Evolutionary conservation across 2,113 vertebrate genomes (phyloP), one percentile per base, ranked within the genome.

Genomic region (Crotophaga sulcirostris): DNA sequence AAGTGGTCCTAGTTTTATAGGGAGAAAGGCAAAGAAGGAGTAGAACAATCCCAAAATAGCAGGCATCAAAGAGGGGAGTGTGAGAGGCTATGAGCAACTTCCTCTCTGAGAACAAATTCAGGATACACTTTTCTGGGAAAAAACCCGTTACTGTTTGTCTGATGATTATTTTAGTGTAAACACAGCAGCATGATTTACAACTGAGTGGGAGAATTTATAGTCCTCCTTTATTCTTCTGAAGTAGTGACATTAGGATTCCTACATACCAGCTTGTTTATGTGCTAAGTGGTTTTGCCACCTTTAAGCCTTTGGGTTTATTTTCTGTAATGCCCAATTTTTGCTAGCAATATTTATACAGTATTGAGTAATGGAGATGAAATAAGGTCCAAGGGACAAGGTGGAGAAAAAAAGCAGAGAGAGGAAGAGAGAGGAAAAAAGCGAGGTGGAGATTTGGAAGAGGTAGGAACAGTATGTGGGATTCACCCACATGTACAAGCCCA

Each of bases 1-100:
- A 86, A 96, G 12, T 68, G 31, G 75, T 89, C 87, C 70, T 31
- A 87, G 76, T 94, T 93, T 92, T 93, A 90, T 42, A 82, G 69
- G 16, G 31, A 90, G 54, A 84, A 62, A 95, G 60, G 44, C 75
- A 89, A 84, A 91, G 63, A 66, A 84, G 45, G 40, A 93, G 40
- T 45, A 83, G 80, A 95, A 47, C 13, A n/a, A 86, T 89, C 77
- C 49, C 81, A 92, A 93, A 96, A 97, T 97, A 96, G 77, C 66
- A 95, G 44, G 54, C 80, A 76, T 94, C 80, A 79, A 70, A 94
- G 79, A 87, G 6, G 21, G 40, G 64, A 77, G 26, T 93, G 73
- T 73, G 62, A 89, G 58, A 93, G n/a, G 20, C 66, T 59, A 21
- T 82, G 77, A 93, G 73, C 76, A 89, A 92, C 77, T 95, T 96